phyloP scores from a whole-genome alignment of 2,113 vertebrate species.

The Taurulus bubalis region DNA sequence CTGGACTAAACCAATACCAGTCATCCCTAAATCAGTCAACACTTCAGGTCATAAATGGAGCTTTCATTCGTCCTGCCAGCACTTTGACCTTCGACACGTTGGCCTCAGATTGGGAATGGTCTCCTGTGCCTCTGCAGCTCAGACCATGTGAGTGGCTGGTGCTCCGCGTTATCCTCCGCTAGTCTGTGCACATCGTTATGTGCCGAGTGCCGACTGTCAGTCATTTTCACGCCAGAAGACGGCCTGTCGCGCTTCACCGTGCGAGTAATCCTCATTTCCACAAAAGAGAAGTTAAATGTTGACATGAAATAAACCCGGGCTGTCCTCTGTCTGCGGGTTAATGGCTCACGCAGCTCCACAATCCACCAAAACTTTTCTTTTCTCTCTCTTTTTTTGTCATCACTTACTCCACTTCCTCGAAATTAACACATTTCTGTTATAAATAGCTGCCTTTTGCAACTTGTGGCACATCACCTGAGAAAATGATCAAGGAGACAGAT shows the following conservation, averaged over 20 bases:
- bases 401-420: not conserved
- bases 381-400: not conserved
- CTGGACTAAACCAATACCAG: not conserved
- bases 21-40: slow-evolving; percentile 8
- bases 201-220: slow-evolving; percentile 6
- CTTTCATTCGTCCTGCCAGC: slow-evolving; percentile 2
- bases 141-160: not conserved
- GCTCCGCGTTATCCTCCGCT: not conserved
- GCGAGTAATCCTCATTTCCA: slow-evolving; percentile 31
- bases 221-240: not conserved
- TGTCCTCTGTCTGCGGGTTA: not conserved
- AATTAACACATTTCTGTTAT: not conserved
- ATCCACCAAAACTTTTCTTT: not conserved
- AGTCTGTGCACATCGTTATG: not conserved
- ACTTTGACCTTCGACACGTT: slow-evolving; percentile 13
- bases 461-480: not conserved
- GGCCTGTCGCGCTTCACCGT: not conserved
- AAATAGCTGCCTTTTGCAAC: not conserved
- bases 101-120: not conserved
- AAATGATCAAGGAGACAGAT: not conserved
- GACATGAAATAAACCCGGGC: not conserved
- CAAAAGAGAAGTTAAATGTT: not conserved
- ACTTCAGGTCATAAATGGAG: not conserved
- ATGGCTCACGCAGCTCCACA: not conserved
- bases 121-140: not conserved